phyloP scores from a whole-genome alignment of 2,113 vertebrate species.

The Lasiurus cinereus region DNA sequence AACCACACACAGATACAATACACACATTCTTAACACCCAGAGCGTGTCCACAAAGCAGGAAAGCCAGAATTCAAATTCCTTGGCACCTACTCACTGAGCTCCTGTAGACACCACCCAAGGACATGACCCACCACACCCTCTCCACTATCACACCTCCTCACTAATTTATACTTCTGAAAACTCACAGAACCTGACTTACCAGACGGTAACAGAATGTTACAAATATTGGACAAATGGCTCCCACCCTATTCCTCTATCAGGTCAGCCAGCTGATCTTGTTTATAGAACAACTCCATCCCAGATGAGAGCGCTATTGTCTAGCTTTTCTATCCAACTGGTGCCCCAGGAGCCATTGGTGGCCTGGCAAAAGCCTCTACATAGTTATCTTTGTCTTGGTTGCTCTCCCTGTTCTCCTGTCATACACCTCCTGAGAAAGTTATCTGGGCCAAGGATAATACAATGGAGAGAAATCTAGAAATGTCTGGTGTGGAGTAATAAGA shows the following conservation, averaged over 20 bases:
- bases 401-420: not conserved
- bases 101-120: not conserved
- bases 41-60: constrained; percentile 26
- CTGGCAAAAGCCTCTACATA: constrained; percentile 20
- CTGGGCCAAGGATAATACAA: constrained; percentile 28
- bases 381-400: constrained; percentile 30
- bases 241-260: not conserved
- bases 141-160: not conserved
- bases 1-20: constrained; percentile 61
- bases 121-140: not conserved
- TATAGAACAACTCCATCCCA: not conserved
- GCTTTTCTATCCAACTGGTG: not conserved
- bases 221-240: constrained; percentile 17
- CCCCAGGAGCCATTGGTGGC: not conserved
- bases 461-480: constrained; percentile 54
- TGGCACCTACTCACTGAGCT: constrained; percentile 39
- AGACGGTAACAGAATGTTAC: constrained; percentile 9
- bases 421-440: constrained; percentile 38
- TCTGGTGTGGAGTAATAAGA: not conserved
- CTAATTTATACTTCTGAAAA: constrained; percentile 40
- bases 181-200: not conserved
- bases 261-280: not conserved
- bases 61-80: constrained; percentile 67
- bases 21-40: constrained; percentile 41
- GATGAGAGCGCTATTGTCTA: not conserved